These are phyloP conservation scores for Stenchaetothrips biformis DNA, from an alignment of 2,888 invertebrate genomes.

Conservation along the genomic window DNA sequence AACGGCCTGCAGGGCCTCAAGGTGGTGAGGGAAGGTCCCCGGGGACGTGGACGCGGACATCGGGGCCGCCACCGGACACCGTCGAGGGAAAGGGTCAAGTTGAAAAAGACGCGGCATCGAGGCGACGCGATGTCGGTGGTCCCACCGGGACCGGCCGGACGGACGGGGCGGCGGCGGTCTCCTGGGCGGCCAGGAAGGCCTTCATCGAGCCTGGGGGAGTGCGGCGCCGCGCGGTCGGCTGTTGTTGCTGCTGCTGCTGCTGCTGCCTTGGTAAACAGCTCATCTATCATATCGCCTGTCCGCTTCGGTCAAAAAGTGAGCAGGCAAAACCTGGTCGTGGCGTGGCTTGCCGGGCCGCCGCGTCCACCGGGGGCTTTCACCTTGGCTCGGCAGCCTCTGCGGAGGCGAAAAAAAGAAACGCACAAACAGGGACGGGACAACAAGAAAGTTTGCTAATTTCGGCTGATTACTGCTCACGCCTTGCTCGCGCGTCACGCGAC, in stretches of 20 bases:
- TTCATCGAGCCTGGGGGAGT: background rate
- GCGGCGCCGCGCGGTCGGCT: background rate
- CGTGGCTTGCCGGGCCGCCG: background rate
- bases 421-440: background rate
- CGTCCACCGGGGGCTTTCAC: background rate
- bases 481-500: too few species aligned
- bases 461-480: background rate
- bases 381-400: background rate
- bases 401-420: background rate
- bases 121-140: too few species aligned
- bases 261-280: background rate
- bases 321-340: background rate
- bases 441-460: slow-evolving; percentile 15
- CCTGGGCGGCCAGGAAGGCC: background rate
- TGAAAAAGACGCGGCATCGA: too few species aligned
- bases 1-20: too few species aligned
- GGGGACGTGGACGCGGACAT: too few species aligned
- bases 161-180: too few species aligned
- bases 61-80: too few species aligned
- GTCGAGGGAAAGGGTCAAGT: too few species aligned
- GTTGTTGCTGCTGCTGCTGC: background rate
- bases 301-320: background rate
- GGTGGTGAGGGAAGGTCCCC: too few species aligned
- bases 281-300: slow-evolving; percentile 1
- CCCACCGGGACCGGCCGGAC: too few species aligned